phyloP scores from a whole-genome alignment of 2,797 vertebrate genomes.

The Chaunax sp. region DNA sequence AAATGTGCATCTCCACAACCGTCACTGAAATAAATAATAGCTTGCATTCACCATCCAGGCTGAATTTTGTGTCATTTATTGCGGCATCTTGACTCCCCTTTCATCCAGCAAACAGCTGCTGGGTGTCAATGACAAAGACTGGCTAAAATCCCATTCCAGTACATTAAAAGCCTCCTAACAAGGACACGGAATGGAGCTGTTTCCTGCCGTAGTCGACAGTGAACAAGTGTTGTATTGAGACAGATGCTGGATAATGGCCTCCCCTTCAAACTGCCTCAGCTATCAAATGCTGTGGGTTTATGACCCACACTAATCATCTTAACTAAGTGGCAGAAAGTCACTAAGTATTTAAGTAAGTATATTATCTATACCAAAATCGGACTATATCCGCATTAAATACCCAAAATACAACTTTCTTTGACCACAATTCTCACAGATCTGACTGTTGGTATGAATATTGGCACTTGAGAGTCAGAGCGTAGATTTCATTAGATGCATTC shows the following conservation, averaged over 20 bases:
- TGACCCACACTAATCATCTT: constrained; percentile 63
- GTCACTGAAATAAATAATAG: background rate
- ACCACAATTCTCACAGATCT: background rate
- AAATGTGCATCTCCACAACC: too few relatives aligned
- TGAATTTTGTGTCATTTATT: background rate
- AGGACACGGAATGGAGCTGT: constrained; percentile 45
- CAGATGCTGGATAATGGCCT: constrained; percentile 59
- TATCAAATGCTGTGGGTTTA: constrained; percentile 33
- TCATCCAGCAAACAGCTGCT: constrained; percentile 20
- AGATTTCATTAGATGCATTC: too few relatives aligned
- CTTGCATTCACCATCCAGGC: background rate
- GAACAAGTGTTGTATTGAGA: constrained; percentile 32
- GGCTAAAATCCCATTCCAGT: constrained; percentile 38
- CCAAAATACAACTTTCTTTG: constrained; percentile 25
- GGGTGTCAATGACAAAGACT: constrained; percentile 15
- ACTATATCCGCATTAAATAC: too few relatives aligned
- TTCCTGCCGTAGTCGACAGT: constrained; percentile 34
- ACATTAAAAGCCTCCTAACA: constrained; percentile 54
- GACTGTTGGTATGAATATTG: background rate
- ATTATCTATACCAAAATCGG: too few relatives aligned
- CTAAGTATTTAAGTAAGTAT: constrained; percentile 47
- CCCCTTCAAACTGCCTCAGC: constrained; percentile 53
- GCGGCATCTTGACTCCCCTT: background rate
- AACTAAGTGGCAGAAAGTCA: constrained; percentile 45
- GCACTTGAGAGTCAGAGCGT: background rate